Percentiles rank a stretch among this genome's conserved stretches.
phyloP scores from a whole-genome alignment of 2,113 vertebrate species.

The Colaptes auratus region DNA sequence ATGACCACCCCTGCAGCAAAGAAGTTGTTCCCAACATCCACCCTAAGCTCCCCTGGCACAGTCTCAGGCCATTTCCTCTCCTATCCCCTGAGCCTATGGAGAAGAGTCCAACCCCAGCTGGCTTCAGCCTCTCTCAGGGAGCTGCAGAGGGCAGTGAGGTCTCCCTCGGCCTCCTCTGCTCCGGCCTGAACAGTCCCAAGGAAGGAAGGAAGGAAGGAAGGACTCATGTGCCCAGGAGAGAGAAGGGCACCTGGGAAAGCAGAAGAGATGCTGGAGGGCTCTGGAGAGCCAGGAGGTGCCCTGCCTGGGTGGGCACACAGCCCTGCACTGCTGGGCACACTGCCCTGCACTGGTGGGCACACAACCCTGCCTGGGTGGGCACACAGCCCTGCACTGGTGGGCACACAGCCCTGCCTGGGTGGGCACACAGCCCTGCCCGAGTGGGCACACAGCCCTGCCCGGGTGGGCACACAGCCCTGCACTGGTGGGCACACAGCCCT shows the following conservation, averaged over 20 bases:
- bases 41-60: too few relatives aligned
- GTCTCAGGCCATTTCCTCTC: too few relatives aligned
- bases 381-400: background rate
- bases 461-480: accelerated
- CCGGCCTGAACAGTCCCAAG: too few relatives aligned
- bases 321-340: background rate
- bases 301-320: accelerated
- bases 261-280: accelerated
- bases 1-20: too few relatives aligned
- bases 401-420: accelerated
- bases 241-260: background rate
- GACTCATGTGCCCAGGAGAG: background rate
- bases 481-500: background rate
- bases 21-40: too few relatives aligned
- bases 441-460: accelerated
- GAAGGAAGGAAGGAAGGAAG: background rate
- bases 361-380: background rate
- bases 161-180: too few relatives aligned
- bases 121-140: too few relatives aligned
- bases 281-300: background rate
- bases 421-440: background rate
- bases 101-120: too few relatives aligned
- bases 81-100: too few relatives aligned
- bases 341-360: background rate
- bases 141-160: too few relatives aligned